Conservation (phyloP, 2,113 vertebrate genomes). For the Orcinus orca region DNA sequence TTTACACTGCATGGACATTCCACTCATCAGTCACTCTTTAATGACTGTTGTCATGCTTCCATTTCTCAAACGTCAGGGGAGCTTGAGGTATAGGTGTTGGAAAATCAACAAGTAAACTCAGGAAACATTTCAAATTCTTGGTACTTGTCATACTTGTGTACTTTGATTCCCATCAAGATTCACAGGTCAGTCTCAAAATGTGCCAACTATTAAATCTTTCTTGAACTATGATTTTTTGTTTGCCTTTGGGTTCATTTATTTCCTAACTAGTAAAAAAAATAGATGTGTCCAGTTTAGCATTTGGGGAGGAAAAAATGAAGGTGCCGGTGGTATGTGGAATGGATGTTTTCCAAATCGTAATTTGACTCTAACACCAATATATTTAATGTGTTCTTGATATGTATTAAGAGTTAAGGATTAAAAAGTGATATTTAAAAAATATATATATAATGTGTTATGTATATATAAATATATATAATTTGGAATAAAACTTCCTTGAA, state of each 20-base stretch:
- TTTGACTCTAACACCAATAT: neutral
- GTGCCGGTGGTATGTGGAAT: neutral
- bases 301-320: neutral
- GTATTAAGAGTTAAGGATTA: neutral
- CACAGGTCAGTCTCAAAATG: neutral
- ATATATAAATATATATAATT: neutral
- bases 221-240: neutral
- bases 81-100: neutral
- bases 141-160: neutral
- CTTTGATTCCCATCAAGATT: neutral
- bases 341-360: neutral
- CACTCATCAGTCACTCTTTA: neutral
- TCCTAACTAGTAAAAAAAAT: neutral
- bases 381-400: neutral
- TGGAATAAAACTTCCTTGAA: neutral
- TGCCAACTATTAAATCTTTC: neutral
- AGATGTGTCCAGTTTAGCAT: too few species aligned
- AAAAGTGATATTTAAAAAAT: fast-evolving
- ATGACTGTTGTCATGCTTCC: neutral
- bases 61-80: neutral
- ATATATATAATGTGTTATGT: neutral
- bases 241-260: neutral
- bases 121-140: neutral
- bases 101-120: neutral
- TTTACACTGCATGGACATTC: neutral